Conservation (phyloP, 2,888 invertebrate genomes). For the Pammene fasciana region DNA sequence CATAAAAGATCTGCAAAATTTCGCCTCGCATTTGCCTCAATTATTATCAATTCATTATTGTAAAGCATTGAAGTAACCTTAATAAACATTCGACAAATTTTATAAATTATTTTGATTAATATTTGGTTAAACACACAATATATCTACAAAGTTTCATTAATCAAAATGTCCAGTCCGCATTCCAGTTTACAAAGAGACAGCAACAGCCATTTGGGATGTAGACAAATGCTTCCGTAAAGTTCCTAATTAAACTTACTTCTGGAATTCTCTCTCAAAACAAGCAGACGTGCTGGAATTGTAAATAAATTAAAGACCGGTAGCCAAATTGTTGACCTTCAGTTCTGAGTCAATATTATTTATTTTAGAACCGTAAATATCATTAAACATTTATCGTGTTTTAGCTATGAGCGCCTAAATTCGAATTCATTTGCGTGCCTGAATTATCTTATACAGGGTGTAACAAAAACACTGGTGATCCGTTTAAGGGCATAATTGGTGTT, state of each 20-base stretch:
- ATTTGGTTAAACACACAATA: conserved; percentile 3
- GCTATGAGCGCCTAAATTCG: not conserved
- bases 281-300: conserved; percentile 23
- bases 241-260: conserved; percentile 26
- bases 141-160: conserved; percentile 11
- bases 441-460: too few species aligned
- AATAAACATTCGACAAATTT: not conserved
- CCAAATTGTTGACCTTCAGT: conserved; percentile 23
- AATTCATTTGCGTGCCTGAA: too few species aligned
- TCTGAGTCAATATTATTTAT: conserved; percentile 16
- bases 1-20: too few species aligned
- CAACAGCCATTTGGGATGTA: conserved; percentile 23
- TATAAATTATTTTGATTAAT: not conserved
- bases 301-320: conserved; percentile 28
- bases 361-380: conserved; percentile 2
- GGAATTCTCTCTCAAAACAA: conserved; percentile 11
- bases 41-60: too few species aligned
- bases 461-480: too few species aligned
- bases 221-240: conserved; percentile 12
- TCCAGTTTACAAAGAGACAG: conserved; percentile 20
- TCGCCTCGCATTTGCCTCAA: too few species aligned
- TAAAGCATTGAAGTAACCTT: too few species aligned
- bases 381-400: not conserved
- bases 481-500: too few species aligned
- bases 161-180: conserved; percentile 23